These are phyloP conservation scores for Tetropium fuscum DNA, from an alignment of 2,888 invertebrate species.

Conservation along the genomic window DNA sequence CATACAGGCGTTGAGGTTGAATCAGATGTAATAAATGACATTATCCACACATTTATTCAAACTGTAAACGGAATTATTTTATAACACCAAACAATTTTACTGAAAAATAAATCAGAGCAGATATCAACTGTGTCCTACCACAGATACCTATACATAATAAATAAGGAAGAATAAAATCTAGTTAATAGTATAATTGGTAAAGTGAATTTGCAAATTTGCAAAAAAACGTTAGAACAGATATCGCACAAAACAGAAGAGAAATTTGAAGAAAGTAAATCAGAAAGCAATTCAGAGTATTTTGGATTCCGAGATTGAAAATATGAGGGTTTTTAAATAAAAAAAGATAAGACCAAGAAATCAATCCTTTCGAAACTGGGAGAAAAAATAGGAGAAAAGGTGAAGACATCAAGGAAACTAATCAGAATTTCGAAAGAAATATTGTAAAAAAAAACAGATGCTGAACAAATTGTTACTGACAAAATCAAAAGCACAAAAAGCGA, in stretches of 20 bases:
- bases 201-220: too few relatives aligned
- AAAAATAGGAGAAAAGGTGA: constrained; percentile 30
- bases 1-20: too few relatives aligned
- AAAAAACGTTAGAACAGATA: background rate
- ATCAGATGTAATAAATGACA: too few relatives aligned
- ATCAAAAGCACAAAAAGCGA: background rate
- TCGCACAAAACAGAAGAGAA: background rate
- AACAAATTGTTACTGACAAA: background rate
- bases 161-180: too few relatives aligned
- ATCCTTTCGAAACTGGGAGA: constrained; percentile 36
- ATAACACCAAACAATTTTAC: too few relatives aligned
- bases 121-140: too few relatives aligned
- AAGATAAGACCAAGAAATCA: constrained; percentile 20
- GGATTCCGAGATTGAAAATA: too few relatives aligned
- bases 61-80: too few relatives aligned
- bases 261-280: background rate
- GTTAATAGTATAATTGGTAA: too few relatives aligned
- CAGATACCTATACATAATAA: too few relatives aligned
- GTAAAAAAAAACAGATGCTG: background rate
- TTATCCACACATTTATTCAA: too few relatives aligned
- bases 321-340: constrained; percentile 29
- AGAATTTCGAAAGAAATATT: background rate
- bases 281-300: background rate
- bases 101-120: too few relatives aligned
- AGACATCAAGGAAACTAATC: background rate